phyloP scores from a whole-genome alignment of 2,797 vertebrate genomes.

The Gallinago stenura region DNA sequence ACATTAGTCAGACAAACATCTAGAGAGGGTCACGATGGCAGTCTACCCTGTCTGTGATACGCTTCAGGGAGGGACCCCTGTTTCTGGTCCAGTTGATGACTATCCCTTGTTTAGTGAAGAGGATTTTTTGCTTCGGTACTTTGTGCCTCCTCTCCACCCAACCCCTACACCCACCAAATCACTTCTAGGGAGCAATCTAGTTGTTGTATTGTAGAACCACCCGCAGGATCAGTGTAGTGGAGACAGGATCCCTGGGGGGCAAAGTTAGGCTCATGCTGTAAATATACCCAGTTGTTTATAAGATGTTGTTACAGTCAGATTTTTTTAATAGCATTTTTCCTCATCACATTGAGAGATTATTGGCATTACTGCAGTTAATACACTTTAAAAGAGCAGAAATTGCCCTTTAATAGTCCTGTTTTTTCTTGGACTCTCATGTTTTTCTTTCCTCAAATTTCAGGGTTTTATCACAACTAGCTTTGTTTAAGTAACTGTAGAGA shows the following conservation, averaged over 20 bases:
- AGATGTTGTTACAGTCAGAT: background rate
- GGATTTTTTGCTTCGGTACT: background rate
- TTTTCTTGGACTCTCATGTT: background rate
- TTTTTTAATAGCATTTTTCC: background rate
- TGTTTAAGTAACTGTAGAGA: background rate
- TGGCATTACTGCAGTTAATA: background rate
- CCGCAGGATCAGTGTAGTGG: background rate
- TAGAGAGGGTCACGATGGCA: background rate
- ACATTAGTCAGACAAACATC: background rate
- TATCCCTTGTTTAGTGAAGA: rapidly evolving
- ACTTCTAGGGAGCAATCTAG: background rate
- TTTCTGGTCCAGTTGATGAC: background rate
- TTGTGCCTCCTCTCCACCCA: background rate
- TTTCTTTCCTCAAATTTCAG: background rate
- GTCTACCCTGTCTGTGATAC: background rate
- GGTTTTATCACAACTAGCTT: background rate
- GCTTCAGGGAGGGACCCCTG: background rate
- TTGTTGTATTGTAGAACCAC: background rate
- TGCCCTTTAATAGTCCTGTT: background rate
- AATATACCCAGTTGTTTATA: background rate
- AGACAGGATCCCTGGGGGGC: background rate
- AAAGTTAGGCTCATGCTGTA: background rate
- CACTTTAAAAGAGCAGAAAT: background rate
- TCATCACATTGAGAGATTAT: background rate
- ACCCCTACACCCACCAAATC: background rate